Conservation (phyloP, 2,888 invertebrate genomes). For the Pediacus dermestoides region DNA sequence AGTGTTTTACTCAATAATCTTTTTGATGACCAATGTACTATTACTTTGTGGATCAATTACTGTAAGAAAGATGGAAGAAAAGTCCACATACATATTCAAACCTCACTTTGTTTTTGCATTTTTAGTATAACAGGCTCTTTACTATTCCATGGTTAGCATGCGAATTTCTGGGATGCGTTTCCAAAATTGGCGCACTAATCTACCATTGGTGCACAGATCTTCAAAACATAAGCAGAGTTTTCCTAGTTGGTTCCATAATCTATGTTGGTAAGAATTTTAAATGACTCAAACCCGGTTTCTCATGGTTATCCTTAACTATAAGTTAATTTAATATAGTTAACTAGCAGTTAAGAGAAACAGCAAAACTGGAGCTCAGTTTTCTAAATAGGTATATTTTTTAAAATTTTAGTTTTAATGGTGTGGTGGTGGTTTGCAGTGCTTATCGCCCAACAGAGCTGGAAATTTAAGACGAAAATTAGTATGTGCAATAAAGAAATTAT, state of each 20-base stretch:
- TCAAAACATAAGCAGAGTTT: constrained; percentile 9
- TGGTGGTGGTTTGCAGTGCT: constrained; percentile 19
- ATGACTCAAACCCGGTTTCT: no score
- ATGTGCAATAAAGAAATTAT: no score
- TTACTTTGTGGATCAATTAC: constrained; percentile 17
- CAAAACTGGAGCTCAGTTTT: no score
- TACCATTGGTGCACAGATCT: constrained; percentile 13
- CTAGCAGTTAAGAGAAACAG: no score
- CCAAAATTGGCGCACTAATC: constrained; percentile 19
- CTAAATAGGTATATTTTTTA: constrained; percentile 2
- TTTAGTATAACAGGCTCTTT: constrained; percentile 20
- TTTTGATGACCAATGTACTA: constrained; percentile 18
- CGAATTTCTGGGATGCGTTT: constrained; percentile 17
- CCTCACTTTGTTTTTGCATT: constrained; percentile 7
- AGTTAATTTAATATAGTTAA: no score
- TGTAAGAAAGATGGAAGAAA: constrained; percentile 9
- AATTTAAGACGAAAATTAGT: no score
- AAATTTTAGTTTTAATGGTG: constrained; percentile 15
- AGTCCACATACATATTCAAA: neutral
- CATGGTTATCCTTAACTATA: no score
- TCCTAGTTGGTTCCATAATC: constrained; percentile 16
- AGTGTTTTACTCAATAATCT: constrained; percentile 17
- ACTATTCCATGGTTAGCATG: constrained; percentile 20
- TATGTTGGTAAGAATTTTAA: constrained; percentile 17
- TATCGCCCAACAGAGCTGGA: constrained; percentile 1